Evolutionary conservation across 2,113 vertebrate genomes (phyloP), one percentile per base, ranked within the genome.

Genomic region (Sebastes schlegelii): DNA sequence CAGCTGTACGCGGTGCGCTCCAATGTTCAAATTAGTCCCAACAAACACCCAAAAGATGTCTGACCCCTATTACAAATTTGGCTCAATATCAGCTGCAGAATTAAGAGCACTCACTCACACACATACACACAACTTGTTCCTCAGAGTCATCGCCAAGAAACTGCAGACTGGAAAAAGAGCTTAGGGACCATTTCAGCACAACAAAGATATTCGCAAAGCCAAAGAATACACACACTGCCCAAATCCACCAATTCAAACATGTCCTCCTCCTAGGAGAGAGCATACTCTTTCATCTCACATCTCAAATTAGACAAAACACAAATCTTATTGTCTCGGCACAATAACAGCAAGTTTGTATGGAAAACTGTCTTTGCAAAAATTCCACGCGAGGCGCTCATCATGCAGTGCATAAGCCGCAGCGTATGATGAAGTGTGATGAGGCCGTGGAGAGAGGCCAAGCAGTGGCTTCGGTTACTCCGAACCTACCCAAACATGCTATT

Each of bases 31-130:
- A 74, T 84, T 73, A 69, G 54, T 42, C 1, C 16, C 3, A 54
- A 72, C 48, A 84, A 66, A 69, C 68, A 77, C 26, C 6, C 9
- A 19, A 62, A 79, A 83, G 66, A 87, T 54, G 80, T 81, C 85
- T 87, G 80, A 88, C 83, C 89, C 89, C 86, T 74, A 83, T 88
- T 90, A 93, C 64, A 89, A 86, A 86, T 88, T 85, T 92, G 90
- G 84, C 75, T 87, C 62, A 21, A 76, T 77, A 80, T 85, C 83
- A 83, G 85, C 79, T 48, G 74, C 74, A 84, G 61, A 87, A 86
- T 87, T 70, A 89, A 82, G 68, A 82, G 68, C 74, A 67, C 57
- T 46, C 45, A 23, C 76, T 51, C 62, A 34, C 23, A 78, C 58
- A 80, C 11, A 80, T 26, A 75, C 57, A 80, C 73, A 87, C 65